Base-by-base conservation (phyloP, 2,113 vertebrate genomes). In the Mustela nigripes region DNA sequence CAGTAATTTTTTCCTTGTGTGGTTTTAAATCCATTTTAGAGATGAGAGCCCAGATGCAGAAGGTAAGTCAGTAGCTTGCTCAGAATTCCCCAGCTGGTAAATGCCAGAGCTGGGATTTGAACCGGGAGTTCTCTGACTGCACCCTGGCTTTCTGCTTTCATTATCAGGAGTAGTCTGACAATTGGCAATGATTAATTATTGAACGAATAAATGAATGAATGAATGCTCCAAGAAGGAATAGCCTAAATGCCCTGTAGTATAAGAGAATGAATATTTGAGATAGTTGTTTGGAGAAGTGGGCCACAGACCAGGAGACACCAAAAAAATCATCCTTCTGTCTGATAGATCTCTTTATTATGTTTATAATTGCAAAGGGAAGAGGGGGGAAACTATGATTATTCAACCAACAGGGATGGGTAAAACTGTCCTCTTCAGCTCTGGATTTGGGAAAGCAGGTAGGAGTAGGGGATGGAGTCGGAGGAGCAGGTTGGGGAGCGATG, bases 251-350 rank as follows among this genome's bases (percentile, higher is more conserved):
- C 91, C 24, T 36, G 53, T 58, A 8, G 45, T 92, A 28, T 22
- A 45, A 96, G 67, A 93, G 71, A 71, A 58, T 92, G 76, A 71
- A 53, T 89, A 53, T 80, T n/a, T 90, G 67, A 92, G 73, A 19
- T 85, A 31, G 28, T 83, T 33, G 7, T 83, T 92, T 73, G 31
- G 76, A 76, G 60, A 91, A 91, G 24, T 56, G 45, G 42, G 21
- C 19, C 63, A 15, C 6, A 11, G 67, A 73, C 10, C 48, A 60
- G 42, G 33, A 42, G 56, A 33, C 58, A 82, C 74, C 79, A 92
- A n/a, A 84, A 58, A 76, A 73, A 33, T 48, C 31, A 84, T 67
- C 14, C 31, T 76, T 65, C 50, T 60, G 36, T 85, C 65, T 88
- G 28, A 14, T 82, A 73, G 91, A 62, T 93, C 28, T 28, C 42